These are phyloP conservation scores for Gambusia holbrooki DNA, from an alignment of 2,113 vertebrate species.

Conservation along the genomic window DNA sequence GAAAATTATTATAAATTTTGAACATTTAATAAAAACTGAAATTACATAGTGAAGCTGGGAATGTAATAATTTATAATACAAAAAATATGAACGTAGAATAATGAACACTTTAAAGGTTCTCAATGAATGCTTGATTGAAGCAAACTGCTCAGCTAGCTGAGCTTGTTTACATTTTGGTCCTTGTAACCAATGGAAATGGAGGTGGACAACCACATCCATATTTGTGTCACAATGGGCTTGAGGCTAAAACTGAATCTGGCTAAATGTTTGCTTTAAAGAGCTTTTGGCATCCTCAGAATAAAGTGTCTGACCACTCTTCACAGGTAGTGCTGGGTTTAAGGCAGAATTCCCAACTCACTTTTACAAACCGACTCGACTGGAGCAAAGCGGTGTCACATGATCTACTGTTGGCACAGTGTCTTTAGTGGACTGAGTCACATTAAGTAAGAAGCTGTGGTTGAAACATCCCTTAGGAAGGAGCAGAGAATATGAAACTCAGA, in stretches of 20 bases:
- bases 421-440: conserved; percentile 51
- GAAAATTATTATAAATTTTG: conserved; percentile 50
- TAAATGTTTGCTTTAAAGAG: conserved; percentile 55
- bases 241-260: conserved; percentile 65
- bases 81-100: conserved; percentile 46
- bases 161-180: conserved; percentile 80
- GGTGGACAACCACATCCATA: conserved; percentile 57
- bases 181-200: conserved; percentile 77
- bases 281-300: conserved; percentile 72
- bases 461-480: conserved; percentile 36
- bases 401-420: conserved; percentile 62
- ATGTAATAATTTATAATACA: conserved; percentile 61
- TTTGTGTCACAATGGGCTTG: conserved; percentile 73
- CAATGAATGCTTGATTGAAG: conserved; percentile 73
- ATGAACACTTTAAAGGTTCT: conserved; percentile 69
- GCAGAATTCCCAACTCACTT: conserved; percentile 72
- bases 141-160: conserved; percentile 70
- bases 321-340: conserved; percentile 81
- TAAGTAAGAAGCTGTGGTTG: conserved; percentile 42
- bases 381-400: conserved; percentile 47
- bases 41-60: conserved; percentile 72
- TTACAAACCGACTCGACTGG: conserved; percentile 60
- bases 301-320: conserved; percentile 65
- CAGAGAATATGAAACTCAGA: conserved; percentile 42
- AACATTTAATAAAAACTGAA: conserved; percentile 47